These are phyloP conservation scores for Australoheros facetus DNA, from an alignment of 2,797 vertebrate species.

Conservation along the genomic window DNA sequence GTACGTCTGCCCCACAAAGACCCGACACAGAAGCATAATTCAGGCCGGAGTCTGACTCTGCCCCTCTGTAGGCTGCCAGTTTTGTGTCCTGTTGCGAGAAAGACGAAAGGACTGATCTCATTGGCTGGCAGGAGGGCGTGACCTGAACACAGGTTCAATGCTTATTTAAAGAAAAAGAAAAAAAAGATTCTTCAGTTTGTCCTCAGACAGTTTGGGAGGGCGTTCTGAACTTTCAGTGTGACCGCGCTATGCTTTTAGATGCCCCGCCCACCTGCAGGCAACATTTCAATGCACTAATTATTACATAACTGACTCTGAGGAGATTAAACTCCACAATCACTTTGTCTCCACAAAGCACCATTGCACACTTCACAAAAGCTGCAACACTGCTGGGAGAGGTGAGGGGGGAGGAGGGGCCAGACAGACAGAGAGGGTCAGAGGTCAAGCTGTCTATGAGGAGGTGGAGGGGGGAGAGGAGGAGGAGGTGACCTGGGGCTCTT, in stretches of 20 bases:
- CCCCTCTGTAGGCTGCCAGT: no score
- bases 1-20: no score
- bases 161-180: no score
- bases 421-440: conserved; percentile 43
- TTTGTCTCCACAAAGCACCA: neutral
- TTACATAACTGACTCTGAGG: neutral
- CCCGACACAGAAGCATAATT: no score
- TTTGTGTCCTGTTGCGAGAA: no score
- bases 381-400: neutral
- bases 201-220: neutral
- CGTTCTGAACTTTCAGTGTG: no score
- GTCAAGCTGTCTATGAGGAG: conserved; percentile 52
- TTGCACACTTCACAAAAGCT: conserved; percentile 7
- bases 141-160: neutral
- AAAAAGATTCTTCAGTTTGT: neutral
- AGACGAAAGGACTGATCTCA: neutral
- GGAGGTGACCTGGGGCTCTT: conserved; percentile 51
- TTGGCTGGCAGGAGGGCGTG: neutral
- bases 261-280: neutral
- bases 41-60: no score
- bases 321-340: neutral
- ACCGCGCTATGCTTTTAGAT: neutral
- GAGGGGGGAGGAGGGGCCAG: conserved; percentile 9
- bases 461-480: neutral
- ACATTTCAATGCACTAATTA: neutral